Evolutionary conservation across 2,888 invertebrate species (phyloP), one percentile per base, ranked within the genome.

Genomic region (Plagodis pulveraria): DNA sequence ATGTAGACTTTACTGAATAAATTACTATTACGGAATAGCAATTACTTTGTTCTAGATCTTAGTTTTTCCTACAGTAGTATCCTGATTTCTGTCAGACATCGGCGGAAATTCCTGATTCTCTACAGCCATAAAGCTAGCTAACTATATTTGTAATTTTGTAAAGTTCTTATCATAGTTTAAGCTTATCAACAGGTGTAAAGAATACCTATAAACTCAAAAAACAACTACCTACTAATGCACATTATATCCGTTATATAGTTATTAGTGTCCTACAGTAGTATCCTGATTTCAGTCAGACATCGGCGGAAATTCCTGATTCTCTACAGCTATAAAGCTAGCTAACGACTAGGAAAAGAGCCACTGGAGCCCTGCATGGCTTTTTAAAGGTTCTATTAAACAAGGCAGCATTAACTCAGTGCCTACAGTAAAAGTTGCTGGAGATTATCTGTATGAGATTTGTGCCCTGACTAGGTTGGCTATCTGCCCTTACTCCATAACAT

Each of bases 391-490:
- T 76, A 81, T 80, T 81, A 78, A 84, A 82, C 72, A 59, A 76
- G 73, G 67, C 76, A 73, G 77, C 76, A 71, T 76, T 80, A 80
- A 80, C 80, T 82, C 80, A 75, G 79, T 76, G 76, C 81, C 74
- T 76, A 78, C 76, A 81, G 85, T 85, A 87, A 89, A 89, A 84
- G 87, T 85, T 84, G 87, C 75, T 78, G 70, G 74, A 88, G 87
- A 91, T 91, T 84, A 91, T 91, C 89, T 87, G 74, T 72, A 75
- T 76, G 68, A 89, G 88, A 89, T 89, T 91, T 89, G 86, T 90
- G 82, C 81, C 83, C 86, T 70, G 88, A 81, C 88, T 87, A 87
- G 86, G 86, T 86, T 87, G 81, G 83, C 74, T 84, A 71, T 71
- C 57, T 63, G 56, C 45, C 22, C 50, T 47, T 50, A 42, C 54